phyloP scores from a whole-genome alignment of 2,797 vertebrate genomes.

The Numenius phaeopus region DNA sequence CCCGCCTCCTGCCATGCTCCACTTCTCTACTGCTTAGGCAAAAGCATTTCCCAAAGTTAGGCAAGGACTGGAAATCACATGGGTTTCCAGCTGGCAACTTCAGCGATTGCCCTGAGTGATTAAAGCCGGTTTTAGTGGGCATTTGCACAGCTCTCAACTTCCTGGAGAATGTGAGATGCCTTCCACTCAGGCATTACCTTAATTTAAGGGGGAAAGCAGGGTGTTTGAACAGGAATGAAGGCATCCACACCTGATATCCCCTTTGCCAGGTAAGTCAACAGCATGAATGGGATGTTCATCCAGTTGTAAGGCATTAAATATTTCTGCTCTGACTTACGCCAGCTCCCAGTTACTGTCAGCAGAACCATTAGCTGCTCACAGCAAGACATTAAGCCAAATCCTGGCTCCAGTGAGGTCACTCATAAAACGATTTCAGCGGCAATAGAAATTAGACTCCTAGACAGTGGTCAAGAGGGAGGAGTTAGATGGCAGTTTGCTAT shows the following conservation, averaged over 20 bases:
- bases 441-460: not conserved
- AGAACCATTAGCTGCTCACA: constrained; percentile 30
- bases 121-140: not conserved
- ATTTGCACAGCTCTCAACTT: not conserved
- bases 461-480: not conserved
- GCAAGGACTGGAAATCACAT: not conserved
- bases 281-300: not conserved
- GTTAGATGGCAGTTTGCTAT: not conserved
- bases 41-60: not conserved
- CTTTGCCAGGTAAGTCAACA: not conserved
- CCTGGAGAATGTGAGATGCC: not conserved
- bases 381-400: constrained; percentile 21
- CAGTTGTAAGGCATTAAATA: not conserved
- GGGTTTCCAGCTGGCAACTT: not conserved
- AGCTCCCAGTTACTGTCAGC: not conserved
- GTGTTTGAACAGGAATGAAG: not conserved
- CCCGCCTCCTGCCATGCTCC: accelerated
- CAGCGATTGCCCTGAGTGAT: not conserved
- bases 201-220: not conserved
- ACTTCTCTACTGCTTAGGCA: not conserved
- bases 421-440: constrained; percentile 9
- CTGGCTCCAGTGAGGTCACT: constrained; percentile 21
- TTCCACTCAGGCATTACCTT: not conserved
- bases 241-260: not conserved
- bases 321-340: not conserved